These are phyloP conservation scores for Ophion slaviceki DNA, from an alignment of 2,888 invertebrate species.

Conservation along the genomic window DNA sequence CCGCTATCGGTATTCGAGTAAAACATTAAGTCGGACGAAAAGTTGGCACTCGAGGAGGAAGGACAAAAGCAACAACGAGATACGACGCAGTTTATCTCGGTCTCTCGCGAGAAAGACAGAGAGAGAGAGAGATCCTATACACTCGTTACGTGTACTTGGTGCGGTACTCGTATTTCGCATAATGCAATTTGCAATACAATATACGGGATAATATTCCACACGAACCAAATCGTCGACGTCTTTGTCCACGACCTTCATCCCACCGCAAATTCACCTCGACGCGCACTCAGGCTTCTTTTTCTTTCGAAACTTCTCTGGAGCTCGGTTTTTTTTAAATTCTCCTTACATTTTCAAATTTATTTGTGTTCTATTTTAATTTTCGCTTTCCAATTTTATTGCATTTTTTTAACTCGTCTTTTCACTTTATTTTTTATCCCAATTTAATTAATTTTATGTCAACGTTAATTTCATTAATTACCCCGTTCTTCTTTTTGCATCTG, in stretches of 20 bases:
- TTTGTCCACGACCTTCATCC: background rate
- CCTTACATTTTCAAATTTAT: background rate
- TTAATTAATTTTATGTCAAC: background rate
- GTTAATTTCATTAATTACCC: background rate
- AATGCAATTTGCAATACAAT: conserved; percentile 1
- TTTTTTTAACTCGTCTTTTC: background rate
- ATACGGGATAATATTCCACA: background rate
- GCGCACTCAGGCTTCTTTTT: background rate
- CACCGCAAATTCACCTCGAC: background rate
- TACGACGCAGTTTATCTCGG: conserved; percentile 54
- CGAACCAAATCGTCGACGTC: background rate
- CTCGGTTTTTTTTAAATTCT: background rate
- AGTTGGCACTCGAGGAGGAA: conserved; percentile 38
- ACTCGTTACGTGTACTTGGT: conserved; percentile 19
- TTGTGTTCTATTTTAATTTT: background rate
- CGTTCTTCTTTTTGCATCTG: too few relatives aligned
- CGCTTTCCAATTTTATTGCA: background rate
- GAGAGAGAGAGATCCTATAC: background rate
- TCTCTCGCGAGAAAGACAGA: background rate
- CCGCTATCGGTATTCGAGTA: background rate
- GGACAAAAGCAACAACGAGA: conserved; percentile 39
- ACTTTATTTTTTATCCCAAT: background rate
- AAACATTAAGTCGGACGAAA: conserved; percentile 25
- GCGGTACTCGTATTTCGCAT: conserved; percentile 12
- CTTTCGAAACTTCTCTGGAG: background rate